A percentile compares a stretch with the other conserved stretches of the same genome.
Conservation (phyloP, 2,113 vertebrate species). For the Cervus canadensis region DNA sequence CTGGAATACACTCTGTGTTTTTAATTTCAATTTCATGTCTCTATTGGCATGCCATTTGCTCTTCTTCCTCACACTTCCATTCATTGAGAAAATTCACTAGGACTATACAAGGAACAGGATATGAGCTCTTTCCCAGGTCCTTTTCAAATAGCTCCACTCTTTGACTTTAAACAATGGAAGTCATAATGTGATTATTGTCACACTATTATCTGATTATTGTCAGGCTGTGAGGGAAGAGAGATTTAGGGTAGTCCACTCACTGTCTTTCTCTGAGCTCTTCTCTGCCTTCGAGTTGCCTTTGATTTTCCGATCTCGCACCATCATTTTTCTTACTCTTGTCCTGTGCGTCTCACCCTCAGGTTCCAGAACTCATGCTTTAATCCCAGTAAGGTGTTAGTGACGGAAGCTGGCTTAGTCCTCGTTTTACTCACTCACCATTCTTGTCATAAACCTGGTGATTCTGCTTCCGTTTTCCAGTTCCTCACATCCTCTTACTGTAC, state of each 20-base stretch:
- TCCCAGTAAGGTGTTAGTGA: not conserved
- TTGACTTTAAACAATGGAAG: not conserved
- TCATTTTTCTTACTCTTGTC: not conserved
- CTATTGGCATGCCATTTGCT: not conserved
- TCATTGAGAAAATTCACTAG: not conserved
- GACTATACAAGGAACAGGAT: not conserved
- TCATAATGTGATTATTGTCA: not conserved
- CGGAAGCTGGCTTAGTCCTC: not conserved
- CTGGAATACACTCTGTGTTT: not conserved
- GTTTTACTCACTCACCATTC: not conserved
- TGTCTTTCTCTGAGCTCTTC: not conserved
- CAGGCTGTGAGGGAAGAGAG: not conserved
- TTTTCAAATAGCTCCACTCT: not conserved
- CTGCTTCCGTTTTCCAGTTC: not conserved
- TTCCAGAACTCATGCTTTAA: fast-evolving
- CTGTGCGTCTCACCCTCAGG: fast-evolving
- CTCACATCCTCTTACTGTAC: not conserved
- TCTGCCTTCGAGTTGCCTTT: not conserved
- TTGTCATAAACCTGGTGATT: not conserved
- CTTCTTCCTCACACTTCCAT: not conserved
- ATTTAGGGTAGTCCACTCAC: fast-evolving
- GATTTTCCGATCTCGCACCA: too few species aligned
- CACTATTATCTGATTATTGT: not conserved
- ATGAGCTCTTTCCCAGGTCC: not conserved
- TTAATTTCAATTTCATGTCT: fast-evolving